Evolutionary conservation across 2,797 vertebrate species (phyloP), one percentile per base, ranked within the genome.

Genomic region (Melopsittacus undulatus): DNA sequence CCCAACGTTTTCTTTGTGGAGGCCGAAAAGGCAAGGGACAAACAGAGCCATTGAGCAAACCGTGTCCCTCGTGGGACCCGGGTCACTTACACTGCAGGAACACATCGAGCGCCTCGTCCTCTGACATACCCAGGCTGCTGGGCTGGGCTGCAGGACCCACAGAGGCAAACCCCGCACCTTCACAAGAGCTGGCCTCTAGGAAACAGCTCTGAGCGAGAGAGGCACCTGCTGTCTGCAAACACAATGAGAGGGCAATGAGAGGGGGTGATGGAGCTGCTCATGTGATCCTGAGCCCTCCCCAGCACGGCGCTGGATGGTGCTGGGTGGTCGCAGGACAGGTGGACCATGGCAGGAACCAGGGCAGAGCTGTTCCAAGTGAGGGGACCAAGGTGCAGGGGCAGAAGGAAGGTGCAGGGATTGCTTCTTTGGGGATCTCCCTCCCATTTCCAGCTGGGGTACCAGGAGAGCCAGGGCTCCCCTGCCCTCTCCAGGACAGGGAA

Each of bases 71-170:
- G 36, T 40, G 94, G 91, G 89, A 92, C 79, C 56, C 63, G 96
- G 97, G 97, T 97, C 97, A 97, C 94, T 95, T 96, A 97, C 95
- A 89, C 76, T 97, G 97, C 97, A 97, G 90, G 80, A 63, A 59
- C 73, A 66, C 78, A 96, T 49, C 59, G 69, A 96, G 90, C 70
- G 23, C 94, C 95, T 93, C 89, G 95, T 95, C 93, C 93, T 89
- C 75, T 84, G 76, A 49, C 51, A 38, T 26, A 77, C 18, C 10
- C 88, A 67, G 77, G 15, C 40, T 4, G 0, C 54, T 20, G 89
- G 54, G 75, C 81, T 32, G 30, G 84, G 72, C 73, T 54, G 76
- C 79, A 36, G 3, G 8, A 66, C 45, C 62, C 87, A 88, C 68
- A 66, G 64, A 78, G n/a, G 27, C 30, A 46, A 7, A 4, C n/a